phyloP scores from a whole-genome alignment of 2,113 vertebrate genomes.

The Nannobrachium achirus region DNA sequence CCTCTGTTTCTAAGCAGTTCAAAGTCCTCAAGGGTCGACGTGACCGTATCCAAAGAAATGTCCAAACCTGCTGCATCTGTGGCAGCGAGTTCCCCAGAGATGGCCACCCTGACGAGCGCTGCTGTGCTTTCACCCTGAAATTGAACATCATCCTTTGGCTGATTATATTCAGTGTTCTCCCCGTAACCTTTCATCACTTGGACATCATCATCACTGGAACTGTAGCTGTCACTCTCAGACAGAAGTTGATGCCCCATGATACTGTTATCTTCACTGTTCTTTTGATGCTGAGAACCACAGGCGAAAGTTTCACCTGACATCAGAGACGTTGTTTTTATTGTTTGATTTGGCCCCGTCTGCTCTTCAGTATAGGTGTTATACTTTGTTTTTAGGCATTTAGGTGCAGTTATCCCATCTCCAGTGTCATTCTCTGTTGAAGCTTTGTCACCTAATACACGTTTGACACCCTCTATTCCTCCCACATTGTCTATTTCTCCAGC shows the following conservation, averaged over 20 bases:
- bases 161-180: neutral
- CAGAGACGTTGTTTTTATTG: neutral
- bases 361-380: neutral
- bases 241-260: constrained; percentile 5
- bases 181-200: constrained; percentile 18
- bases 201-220: constrained; percentile 51
- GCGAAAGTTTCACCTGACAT: neutral
- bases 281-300: neutral
- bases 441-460: neutral
- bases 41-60: constrained; percentile 31
- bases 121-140: neutral
- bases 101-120: constrained; percentile 8
- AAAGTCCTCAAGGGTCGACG: constrained; percentile 11
- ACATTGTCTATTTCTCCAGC: constrained; percentile 2
- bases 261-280: neutral
- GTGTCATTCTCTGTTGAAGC: neutral
- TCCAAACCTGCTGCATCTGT: constrained; percentile 9
- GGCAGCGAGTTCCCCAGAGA: neutral
- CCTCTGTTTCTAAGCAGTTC: constrained; percentile 36
- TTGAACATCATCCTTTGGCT: neutral
- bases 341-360: neutral
- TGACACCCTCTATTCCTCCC: neutral
- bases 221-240: constrained; percentile 46
- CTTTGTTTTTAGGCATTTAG: neutral
- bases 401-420: neutral